Evolutionary conservation across 2,797 vertebrate species (phyloP).

Genomic region (Myotis pilosus): DNA sequence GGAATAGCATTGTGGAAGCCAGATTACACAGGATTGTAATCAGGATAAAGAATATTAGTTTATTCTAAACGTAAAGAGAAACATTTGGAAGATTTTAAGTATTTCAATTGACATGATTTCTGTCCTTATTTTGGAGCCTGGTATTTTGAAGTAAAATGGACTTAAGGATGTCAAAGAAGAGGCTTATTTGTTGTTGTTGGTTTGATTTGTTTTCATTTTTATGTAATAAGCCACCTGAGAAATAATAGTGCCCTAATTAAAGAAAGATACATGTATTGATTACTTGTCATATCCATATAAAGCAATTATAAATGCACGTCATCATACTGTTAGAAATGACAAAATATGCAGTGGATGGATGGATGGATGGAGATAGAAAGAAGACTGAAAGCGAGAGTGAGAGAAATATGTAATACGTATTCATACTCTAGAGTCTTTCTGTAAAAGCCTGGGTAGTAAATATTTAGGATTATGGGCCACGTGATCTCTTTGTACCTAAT

Average conservation of each 20-base stretch:
- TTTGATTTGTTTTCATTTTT: neutral
- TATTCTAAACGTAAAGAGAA: neutral
- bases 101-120: neutral
- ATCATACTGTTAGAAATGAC: neutral
- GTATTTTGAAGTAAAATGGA: neutral
- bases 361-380: neutral
- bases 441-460: neutral
- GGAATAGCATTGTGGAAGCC: neutral
- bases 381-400: too few species aligned
- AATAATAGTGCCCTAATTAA: neutral
- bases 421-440: neutral
- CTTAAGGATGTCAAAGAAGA: neutral
- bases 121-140: neutral
- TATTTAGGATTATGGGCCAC: neutral
- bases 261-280: neutral
- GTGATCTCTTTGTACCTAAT: neutral
- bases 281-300: neutral
- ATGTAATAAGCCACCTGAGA: neutral
- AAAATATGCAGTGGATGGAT: neutral
- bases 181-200: neutral
- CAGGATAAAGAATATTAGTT: neutral
- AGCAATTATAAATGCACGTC: neutral
- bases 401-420: neutral
- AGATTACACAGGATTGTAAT: neutral
- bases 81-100: neutral